Base-by-base conservation (phyloP, 2,797 vertebrate genomes). In the Coccyzus lansbergi region DNA sequence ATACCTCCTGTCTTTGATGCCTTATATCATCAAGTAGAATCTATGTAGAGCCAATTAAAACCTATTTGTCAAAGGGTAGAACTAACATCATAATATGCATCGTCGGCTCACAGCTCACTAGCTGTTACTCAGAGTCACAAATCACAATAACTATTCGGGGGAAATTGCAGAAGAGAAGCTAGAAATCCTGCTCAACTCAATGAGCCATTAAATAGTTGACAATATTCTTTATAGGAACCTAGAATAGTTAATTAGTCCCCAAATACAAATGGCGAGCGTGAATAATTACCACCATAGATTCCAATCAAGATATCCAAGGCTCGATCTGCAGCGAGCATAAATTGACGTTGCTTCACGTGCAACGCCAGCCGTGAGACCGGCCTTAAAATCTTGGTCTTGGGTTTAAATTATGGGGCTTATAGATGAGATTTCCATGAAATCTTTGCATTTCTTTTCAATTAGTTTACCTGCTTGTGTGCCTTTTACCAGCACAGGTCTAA, bases 131-230 rank as follows among this genome's bases (percentile, higher is more conserved):
- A 5, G 29, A 85, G 94, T 58, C 92, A 95, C 96, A 96, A 97
- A 97, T 97, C 96, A 96, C 94, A 89, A 29, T 86, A 95, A 95
- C 78, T 78, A n/a, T 42, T 69, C 87, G 29, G 31, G n/a, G 86
- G 78, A 89, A 94, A 93, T 53, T 10, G 36, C 72, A 58, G 69
- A 93, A 94, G 92, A 89, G 92, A 49, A 94, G 90, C 87, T 90
- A 28, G 56, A 94, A 95, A 96, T 89, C 87, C 94, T 84, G 84
- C 94, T 77, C 85, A 89, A 95, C 81, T 59, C 95, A 97, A 96
- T 96, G 96, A 97, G 94, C 95, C 92, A 60, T 96, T 95, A 96
- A 96, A 97, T 82, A 93, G 89, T 92, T 94, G 97, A 96, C 94
- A 96, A 94, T 95, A 96, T 95, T 93, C 93, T 97, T 97, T 95